phyloP scores from a whole-genome alignment of 2,113 vertebrate species.

The Edolisoma coerulescens region DNA sequence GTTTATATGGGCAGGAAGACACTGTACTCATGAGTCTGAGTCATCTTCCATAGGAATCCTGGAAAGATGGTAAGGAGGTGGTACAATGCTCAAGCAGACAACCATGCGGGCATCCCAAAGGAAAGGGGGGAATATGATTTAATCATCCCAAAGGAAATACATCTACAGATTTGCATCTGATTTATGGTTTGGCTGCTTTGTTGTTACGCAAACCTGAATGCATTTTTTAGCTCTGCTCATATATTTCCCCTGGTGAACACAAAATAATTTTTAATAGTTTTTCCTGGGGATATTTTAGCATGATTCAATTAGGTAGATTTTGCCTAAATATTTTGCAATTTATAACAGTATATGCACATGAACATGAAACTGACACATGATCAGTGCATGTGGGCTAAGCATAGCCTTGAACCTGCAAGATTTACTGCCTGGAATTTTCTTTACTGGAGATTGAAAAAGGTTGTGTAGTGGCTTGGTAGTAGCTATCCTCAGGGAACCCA shows the following conservation, averaged over 20 bases:
- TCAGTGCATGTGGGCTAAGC: background rate
- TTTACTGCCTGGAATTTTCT: background rate
- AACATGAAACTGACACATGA: background rate
- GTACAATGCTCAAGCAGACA: background rate
- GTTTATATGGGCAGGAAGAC: background rate
- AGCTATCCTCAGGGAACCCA: background rate
- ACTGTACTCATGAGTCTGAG: background rate
- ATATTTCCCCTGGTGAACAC: background rate
- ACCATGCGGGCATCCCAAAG: background rate
- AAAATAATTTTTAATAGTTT: background rate
- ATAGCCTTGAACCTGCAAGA: background rate
- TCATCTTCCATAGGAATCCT: conserved; percentile 23
- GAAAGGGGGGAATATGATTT: background rate
- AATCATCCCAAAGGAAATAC: background rate
- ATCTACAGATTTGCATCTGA: background rate
- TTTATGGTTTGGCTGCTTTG: background rate
- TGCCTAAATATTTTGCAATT: background rate
- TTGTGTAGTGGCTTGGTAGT: background rate
- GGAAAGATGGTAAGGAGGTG: background rate
- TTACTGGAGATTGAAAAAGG: background rate
- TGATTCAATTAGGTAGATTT: background rate
- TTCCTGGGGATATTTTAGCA: background rate
- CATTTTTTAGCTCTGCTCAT: background rate
- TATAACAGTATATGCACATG: background rate
- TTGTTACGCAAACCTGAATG: background rate